phyloP scores from a whole-genome alignment of 2,113 vertebrate species.

The Fulica atra region DNA sequence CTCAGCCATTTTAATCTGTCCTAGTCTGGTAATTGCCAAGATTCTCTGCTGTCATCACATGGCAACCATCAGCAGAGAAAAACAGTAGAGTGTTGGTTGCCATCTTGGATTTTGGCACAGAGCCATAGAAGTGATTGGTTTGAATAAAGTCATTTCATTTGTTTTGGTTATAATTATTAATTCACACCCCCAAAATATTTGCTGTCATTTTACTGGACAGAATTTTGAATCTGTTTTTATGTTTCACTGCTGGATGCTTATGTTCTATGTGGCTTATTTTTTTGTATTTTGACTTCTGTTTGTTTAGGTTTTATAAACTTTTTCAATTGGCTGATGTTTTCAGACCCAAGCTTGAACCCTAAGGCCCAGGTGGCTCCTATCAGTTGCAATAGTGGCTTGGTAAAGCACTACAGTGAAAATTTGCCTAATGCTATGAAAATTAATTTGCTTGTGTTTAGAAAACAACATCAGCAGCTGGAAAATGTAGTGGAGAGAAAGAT shows the following conservation, averaged over 20 bases:
- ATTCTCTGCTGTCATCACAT: neutral
- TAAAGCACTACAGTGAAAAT: constrained; percentile 33
- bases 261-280: constrained; percentile 14
- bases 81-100: neutral
- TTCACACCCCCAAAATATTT: constrained; percentile 29
- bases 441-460: constrained; percentile 26
- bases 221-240: constrained; percentile 34
- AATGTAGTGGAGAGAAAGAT: neutral
- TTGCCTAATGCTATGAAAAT: constrained; percentile 26
- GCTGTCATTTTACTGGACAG: neutral
- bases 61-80: constrained; percentile 1
- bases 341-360: constrained; percentile 15
- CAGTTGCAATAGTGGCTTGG: constrained; percentile 15
- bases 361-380: constrained; percentile 25
- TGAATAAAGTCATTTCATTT: constrained; percentile 78
- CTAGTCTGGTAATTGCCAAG: neutral
- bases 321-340: constrained; percentile 12
- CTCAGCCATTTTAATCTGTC: constrained; percentile 1
- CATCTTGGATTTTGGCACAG: constrained; percentile 48
- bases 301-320: constrained; percentile 31
- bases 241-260: neutral
- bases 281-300: constrained; percentile 27
- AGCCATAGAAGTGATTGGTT: constrained; percentile 20
- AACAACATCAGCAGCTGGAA: constrained; percentile 42
- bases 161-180: constrained; percentile 51